Evolutionary conservation across 2,888 invertebrate genomes (phyloP).

Genomic region (Zhuqinia jingwanae): DNA sequence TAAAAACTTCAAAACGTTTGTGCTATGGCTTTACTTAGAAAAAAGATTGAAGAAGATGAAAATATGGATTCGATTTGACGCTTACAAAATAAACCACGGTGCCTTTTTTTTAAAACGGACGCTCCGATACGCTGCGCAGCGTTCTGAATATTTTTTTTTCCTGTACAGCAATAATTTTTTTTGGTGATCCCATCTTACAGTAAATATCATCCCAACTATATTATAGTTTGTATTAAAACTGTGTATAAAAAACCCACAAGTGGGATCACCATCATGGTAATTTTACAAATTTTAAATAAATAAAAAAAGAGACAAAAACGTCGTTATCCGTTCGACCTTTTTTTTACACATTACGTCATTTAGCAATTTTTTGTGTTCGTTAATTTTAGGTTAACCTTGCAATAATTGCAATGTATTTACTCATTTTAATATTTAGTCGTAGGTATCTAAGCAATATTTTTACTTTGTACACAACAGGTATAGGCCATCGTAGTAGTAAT

Average conservation of each 20-base stretch:
- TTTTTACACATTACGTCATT: too few species aligned
- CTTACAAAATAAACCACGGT: conserved; percentile 33
- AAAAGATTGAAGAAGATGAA: neutral
- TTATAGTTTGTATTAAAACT: too few species aligned
- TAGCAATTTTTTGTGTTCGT: conserved; percentile 17
- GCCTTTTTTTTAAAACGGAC: conserved; percentile 4
- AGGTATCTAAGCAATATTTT: neutral
- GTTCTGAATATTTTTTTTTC: neutral
- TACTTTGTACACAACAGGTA: too few species aligned
- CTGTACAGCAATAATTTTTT: neutral
- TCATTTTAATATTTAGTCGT: neutral
- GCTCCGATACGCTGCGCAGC: neutral
- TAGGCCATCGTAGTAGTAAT: too few species aligned
- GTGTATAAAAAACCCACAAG: too few species aligned
- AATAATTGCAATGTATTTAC: too few species aligned
- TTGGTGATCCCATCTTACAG: too few species aligned
- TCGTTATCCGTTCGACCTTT: too few species aligned
- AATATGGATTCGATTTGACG: conserved; percentile 3
- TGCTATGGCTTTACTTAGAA: conserved; percentile 35
- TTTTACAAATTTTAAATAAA: too few species aligned
- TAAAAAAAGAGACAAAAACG: too few species aligned
- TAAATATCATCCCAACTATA: too few species aligned
- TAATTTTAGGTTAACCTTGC: neutral
- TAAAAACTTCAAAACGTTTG: neutral
- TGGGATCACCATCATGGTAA: too few species aligned